Base-by-base conservation (phyloP, 2,888 invertebrate species). In the Drosophila atripex region DNA sequence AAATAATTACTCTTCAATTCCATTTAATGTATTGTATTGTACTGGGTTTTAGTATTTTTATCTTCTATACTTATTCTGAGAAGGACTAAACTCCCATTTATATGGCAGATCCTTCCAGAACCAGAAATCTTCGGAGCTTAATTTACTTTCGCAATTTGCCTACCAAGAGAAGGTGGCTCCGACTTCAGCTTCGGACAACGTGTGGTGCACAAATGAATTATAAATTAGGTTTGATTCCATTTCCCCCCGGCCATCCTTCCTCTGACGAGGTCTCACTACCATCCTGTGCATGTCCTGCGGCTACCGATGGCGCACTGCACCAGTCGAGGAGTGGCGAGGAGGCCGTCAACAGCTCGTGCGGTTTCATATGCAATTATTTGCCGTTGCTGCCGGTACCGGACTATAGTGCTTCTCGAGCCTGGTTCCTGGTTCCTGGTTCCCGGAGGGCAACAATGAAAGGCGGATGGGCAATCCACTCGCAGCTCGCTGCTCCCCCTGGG, bases 351-450 rank as follows among this genome's bases (percentile, higher is more conserved):
- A 76, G 85, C 76, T 76, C 77, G 70, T 73, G 86, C 77, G 83
- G 83, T 84, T 84, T 84, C 85, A 84, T 84, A 77, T 80, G 82
- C 82, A 84, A 86, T 86, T 86, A 80, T 80, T 84, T 85, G 78
- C 57, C 68, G 73, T 74, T 52, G 52, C 32, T 63, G 51, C 63
- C 60, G 54, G 52, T 63, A 45, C 50, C 47, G 60, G 23, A 57
- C 58, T 12, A 51, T 39, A 41, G 52, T 49, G 23, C 60, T 43
- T 52, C 63, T 49, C 47, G 38, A 25, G 18, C 46, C 46, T 35
- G 43, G 41, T 43, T 53, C 57, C 30, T 53, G n/a, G n/a, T n/a
- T n/a, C n/a, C n/a, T n/a, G n/a, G n/a, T n/a, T 45, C 56, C 52
- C 43, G 30, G 64, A 2, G 50, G 43, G 51, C 39, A 21, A 64